These are phyloP conservation scores for Dasysyrphus tricinctus DNA, from an alignment of 2,888 invertebrate genomes.

Conservation along the genomic window DNA sequence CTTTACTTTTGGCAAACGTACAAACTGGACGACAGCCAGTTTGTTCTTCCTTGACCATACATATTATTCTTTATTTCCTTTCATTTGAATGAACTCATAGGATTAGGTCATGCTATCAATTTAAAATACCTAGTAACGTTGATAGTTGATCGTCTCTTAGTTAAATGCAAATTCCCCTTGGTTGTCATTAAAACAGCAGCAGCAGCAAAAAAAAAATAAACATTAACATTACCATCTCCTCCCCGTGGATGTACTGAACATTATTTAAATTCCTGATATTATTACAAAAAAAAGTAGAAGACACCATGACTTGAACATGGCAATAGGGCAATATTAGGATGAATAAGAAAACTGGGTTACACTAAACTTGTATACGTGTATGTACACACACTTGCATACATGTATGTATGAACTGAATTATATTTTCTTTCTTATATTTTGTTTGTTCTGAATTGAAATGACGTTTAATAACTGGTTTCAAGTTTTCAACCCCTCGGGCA, in stretches of 20 bases:
- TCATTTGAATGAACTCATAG: constrained; percentile 57
- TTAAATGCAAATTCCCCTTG: constrained; percentile 29
- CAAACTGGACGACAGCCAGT: constrained; percentile 64
- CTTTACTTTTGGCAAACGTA: constrained; percentile 52
- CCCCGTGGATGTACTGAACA: constrained; percentile 14
- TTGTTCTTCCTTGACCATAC: constrained; percentile 43
- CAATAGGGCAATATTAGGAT: constrained; percentile 25
- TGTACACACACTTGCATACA: background rate
- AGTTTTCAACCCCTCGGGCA: constrained; percentile 30
- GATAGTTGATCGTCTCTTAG: constrained; percentile 37
- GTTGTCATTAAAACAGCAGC: constrained; percentile 30
- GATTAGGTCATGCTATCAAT: constrained; percentile 68
- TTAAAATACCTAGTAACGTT: constrained; percentile 33
- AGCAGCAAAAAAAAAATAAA: constrained; percentile 5
- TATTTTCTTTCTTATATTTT: background rate
- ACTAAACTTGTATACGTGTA: constrained; percentile 9
- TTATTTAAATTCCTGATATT: constrained; percentile 42
- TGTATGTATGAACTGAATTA: background rate
- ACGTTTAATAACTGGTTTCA: constrained; percentile 45
- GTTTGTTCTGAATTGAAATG: constrained; percentile 29
- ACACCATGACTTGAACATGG: constrained; percentile 11
- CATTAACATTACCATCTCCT: background rate
- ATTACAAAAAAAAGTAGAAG: constrained; percentile 28
- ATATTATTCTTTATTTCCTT: constrained; percentile 27
- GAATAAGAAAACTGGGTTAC: constrained; percentile 48